Conservation (phyloP, 1,140 invertebrate genomes). For the Samia ricini region DNA sequence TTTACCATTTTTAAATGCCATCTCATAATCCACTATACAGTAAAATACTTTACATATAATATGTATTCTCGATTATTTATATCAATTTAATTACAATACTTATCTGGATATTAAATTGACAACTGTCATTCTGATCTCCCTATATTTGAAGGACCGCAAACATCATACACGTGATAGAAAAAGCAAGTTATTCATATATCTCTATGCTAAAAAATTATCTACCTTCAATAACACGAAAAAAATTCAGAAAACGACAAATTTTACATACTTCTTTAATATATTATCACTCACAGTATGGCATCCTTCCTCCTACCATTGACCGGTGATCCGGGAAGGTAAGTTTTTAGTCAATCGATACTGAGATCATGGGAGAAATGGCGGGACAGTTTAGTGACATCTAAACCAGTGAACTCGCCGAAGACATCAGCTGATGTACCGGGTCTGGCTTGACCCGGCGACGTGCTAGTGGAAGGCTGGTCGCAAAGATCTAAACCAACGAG, state of each 20-base stretch:
- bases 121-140: too few relatives aligned
- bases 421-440: slow-evolving; percentile 54
- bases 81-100: too few relatives aligned
- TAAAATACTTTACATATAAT: too few relatives aligned
- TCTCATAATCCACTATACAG: too few relatives aligned
- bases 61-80: too few relatives aligned
- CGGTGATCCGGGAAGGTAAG: slow-evolving; percentile 67
- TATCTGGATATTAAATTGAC: too few relatives aligned
- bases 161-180: not conserved
- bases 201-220: not conserved
- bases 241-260: too few relatives aligned
- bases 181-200: not conserved
- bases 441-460: slow-evolving; percentile 32
- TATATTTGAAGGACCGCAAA: too few relatives aligned
- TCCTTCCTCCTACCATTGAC: slow-evolving; percentile 31
- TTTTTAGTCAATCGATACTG: slow-evolving; percentile 75
- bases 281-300: not conserved
- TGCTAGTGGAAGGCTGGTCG: slow-evolving; percentile 41
- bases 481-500: slow-evolving; percentile 42
- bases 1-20: too few relatives aligned
- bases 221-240: not conserved
- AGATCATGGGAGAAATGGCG: slow-evolving; percentile 73
- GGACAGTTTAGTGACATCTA: slow-evolving; percentile 65
- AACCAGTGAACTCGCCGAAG: slow-evolving; percentile 67
- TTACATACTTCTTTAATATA: too few relatives aligned